Conservation (phyloP, 2,888 invertebrate genomes). For the Arrhopalites spinosus region DNA sequence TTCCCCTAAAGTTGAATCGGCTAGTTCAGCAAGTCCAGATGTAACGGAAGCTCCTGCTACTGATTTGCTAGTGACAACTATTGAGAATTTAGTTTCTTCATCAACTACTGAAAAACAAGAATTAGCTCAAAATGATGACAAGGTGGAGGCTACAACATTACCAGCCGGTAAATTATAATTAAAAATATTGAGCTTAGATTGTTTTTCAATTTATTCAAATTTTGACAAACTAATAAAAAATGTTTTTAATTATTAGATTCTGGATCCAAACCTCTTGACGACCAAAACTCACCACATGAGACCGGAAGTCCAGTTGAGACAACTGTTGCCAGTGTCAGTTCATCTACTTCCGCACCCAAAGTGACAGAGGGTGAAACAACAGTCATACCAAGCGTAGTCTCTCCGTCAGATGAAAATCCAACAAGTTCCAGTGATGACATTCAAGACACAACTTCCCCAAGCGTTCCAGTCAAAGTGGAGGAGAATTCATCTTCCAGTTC, state of each 20-base stretch:
- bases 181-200: no score
- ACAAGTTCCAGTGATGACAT: not conserved
- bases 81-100: not conserved
- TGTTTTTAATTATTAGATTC: no score
- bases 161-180: no score
- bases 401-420: not conserved
- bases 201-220: no score
- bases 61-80: not conserved
- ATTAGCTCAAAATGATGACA: conserved; percentile 12
- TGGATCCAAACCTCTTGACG: no score
- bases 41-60: not conserved
- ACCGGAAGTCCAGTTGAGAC: no score
- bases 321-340: not conserved
- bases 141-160: not conserved
- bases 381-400: not conserved
- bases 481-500: not conserved
- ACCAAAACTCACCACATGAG: no score
- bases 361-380: not conserved
- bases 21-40: conserved; percentile 14
- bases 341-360: not conserved
- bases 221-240: no score
- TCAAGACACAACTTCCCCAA: not conserved
- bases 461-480: not conserved
- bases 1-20: conserved; percentile 29
- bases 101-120: conserved; percentile 19